A percentile compares a stretch with the other conserved stretches of the same genome.
Conservation (phyloP, 2,113 vertebrate genomes). For the Psittacus erithacus region DNA sequence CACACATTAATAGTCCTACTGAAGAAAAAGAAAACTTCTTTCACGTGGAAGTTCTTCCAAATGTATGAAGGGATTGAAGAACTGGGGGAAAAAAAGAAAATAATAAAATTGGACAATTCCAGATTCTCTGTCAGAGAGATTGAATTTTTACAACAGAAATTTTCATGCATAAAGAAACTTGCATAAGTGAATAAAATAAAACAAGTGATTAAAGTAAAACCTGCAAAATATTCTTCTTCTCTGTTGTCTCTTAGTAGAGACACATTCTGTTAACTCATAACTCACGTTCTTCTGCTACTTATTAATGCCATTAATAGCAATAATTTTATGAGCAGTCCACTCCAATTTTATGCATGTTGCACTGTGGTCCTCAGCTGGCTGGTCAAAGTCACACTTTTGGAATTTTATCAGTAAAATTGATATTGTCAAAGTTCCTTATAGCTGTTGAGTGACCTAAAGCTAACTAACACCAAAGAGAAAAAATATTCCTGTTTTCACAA, state of each 20-base stretch:
- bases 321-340: neutral
- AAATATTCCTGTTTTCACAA: neutral
- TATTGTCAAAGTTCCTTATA: neutral
- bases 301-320: neutral
- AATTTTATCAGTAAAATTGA: neutral
- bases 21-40: neutral
- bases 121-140: neutral
- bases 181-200: neutral
- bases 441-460: neutral
- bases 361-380: neutral
- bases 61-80: neutral
- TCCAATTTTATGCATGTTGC: neutral
- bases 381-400: neutral
- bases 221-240: neutral
- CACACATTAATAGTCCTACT: neutral
- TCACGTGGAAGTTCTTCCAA: neutral
- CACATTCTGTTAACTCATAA: neutral
- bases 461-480: neutral
- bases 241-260: neutral
- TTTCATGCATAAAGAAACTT: neutral
- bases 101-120: neutral
- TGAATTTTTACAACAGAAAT: neutral
- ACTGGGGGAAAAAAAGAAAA: neutral
- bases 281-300: neutral
- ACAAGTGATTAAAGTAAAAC: neutral